A percentile compares a stretch with the other conserved stretches of the same genome.
Evolutionary conservation across 2,888 invertebrate species (phyloP).

Genomic region (Cinara cedri): DNA sequence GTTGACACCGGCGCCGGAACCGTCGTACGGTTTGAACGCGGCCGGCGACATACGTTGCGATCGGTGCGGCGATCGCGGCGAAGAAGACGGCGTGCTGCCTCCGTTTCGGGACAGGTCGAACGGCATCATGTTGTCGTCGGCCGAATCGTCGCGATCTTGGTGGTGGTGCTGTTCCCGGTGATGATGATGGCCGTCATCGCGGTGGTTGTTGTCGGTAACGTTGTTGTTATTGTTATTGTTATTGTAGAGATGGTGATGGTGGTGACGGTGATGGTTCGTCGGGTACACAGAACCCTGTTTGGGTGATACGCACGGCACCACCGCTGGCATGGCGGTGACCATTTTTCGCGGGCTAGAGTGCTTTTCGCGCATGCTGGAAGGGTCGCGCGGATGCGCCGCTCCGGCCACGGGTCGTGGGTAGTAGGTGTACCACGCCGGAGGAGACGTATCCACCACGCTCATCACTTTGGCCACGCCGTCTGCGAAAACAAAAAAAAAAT

Average conservation of each 20-base stretch:
- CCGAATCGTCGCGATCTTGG: neutral
- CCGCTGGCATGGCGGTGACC: slow-evolving; percentile 65
- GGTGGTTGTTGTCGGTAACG: slow-evolving; percentile 32
- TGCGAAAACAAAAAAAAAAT: slow-evolving; percentile 8
- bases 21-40: slow-evolving; percentile 64
- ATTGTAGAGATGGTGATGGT: slow-evolving; percentile 57
- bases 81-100: slow-evolving; percentile 65
- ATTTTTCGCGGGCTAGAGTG: slow-evolving; percentile 90
- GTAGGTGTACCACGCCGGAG: slow-evolving; percentile 65
- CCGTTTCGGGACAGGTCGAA: slow-evolving; percentile 70
- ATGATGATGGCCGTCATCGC: slow-evolving; percentile 8
- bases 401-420: slow-evolving; percentile 65
- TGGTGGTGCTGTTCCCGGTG: slow-evolving; percentile 21
- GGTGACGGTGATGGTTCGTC: slow-evolving; percentile 61
- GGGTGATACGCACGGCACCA: slow-evolving; percentile 66
- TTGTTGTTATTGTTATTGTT: slow-evolving; percentile 44
- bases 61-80: slow-evolving; percentile 62
- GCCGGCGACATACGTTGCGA: slow-evolving; percentile 67
- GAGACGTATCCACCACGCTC: slow-evolving; percentile 76
- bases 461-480: slow-evolving; percentile 63
- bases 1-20: slow-evolving; percentile 5
- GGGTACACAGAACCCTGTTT: slow-evolving; percentile 79
- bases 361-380: slow-evolving; percentile 83
- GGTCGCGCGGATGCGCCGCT: slow-evolving; percentile 58
- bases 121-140: slow-evolving; percentile 67